Evolutionary conservation across 2,113 vertebrate genomes (phyloP).

Genomic region (Phrynosoma blainvillii): DNA sequence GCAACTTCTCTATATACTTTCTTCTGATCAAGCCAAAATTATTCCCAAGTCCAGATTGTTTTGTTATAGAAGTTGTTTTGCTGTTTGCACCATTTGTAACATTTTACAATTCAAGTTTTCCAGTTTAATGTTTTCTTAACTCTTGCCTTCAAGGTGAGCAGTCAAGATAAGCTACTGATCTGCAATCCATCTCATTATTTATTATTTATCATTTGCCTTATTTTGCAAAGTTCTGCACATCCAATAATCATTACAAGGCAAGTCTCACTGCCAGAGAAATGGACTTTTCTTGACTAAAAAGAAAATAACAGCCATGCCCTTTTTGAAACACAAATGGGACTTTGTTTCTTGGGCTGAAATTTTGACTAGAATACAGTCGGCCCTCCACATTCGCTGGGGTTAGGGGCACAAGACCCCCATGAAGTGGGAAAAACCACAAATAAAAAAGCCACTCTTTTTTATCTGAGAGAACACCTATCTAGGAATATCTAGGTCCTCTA

Average conservation of each 20-base stretch:
- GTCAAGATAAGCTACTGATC: slow-evolving; percentile 60
- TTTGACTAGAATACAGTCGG: slow-evolving; percentile 29
- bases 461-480: too few species aligned
- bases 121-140: slow-evolving; percentile 45
- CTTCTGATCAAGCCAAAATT: not conserved
- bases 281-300: slow-evolving; percentile 65
- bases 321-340: slow-evolving; percentile 59
- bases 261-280: slow-evolving; percentile 70
- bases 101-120: slow-evolving; percentile 15
- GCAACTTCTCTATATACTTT: not conserved
- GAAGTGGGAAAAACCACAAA: too few species aligned
- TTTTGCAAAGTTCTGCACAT: slow-evolving; percentile 62
- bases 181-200: slow-evolving; percentile 39
- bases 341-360: slow-evolving; percentile 61
- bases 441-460: too few species aligned
- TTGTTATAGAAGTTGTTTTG: too few species aligned
- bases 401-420: too few species aligned
- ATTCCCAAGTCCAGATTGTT: not conserved
- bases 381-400: too few species aligned
- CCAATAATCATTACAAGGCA: slow-evolving; percentile 67
- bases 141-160: slow-evolving; percentile 54
- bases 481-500: too few species aligned
- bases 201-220: slow-evolving; percentile 57
- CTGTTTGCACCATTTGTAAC: not conserved
- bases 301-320: slow-evolving; percentile 50